These are phyloP conservation scores for Taeniopygia guttata DNA, from an alignment of 2,797 vertebrate species.

Conservation along the genomic window DNA sequence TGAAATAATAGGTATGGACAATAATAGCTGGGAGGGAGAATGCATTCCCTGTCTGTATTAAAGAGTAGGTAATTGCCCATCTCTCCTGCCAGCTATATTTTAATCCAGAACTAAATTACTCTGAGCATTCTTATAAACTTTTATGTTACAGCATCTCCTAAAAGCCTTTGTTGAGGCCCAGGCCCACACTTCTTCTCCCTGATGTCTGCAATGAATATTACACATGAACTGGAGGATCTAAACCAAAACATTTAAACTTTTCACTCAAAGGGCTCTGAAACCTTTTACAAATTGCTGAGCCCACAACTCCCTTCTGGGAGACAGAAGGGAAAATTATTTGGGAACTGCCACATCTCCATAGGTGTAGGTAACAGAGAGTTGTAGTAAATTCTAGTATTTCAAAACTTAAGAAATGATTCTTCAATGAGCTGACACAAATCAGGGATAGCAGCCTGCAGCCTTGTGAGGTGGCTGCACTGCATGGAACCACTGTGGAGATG, in stretches of 20 bases:
- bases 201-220: not conserved
- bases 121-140: conserved; percentile 14
- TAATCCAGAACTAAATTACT: conserved; percentile 16
- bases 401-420: not conserved
- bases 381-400: not conserved
- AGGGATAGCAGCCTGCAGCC: not conserved
- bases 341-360: not conserved
- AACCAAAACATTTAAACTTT: not conserved
- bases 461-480: not conserved
- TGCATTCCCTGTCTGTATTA: not conserved
- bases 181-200: not conserved
- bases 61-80: conserved; percentile 35
- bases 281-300: not conserved
- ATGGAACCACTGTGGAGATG: not conserved
- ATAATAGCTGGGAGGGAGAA: conserved; percentile 14
- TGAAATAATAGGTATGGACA: conserved; percentile 41
- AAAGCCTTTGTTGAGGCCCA: not conserved
- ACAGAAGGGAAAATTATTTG: not conserved
- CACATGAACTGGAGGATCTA: not conserved
- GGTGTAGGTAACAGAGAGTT: not conserved
- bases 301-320: not conserved
- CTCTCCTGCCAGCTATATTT: conserved; percentile 41
- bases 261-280: not conserved
- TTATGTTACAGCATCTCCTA: not conserved
- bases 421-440: fast-evolving